Evolutionary conservation across 1,140 invertebrate species (phyloP), one percentile per base, ranked within the genome.

Genomic region (Magallana angulata): DNA sequence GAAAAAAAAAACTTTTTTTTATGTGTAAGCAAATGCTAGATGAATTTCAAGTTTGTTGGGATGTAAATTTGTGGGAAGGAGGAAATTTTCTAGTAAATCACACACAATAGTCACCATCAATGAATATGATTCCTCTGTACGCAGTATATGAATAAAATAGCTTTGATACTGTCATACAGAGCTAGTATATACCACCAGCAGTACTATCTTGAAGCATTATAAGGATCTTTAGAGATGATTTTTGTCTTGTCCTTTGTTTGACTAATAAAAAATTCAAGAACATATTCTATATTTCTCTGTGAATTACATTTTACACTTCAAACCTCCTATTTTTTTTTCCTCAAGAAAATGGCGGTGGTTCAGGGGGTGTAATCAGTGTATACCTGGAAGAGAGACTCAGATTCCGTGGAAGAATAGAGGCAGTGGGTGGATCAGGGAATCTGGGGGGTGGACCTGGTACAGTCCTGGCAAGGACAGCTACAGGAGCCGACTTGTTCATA

Each of bases 301-400:
- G 3, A 48, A 48, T 4, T 48, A 3, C 36, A 48, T 48, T 5
- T 48, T 48, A 48, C 5, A 48, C 36, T 4, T 48, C 36, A 48
- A 18, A 3, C 4, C 3, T 62, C 11, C n/a, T 62, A 1, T 0
- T 3, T 7, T 14, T 64, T 18, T 16, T 64, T 64, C 18, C 36
- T 76, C 16, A 60, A 92, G 92, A 84, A n/a, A 91, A 90, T 89
- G 92, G 92, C 68, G 92, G 88, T 62, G 92, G 92, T 48, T 91
- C 89, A 71, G 92, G 92, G 18, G 92, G 92, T 0, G 83, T 90
- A 68, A 89, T 93, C 14, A 82, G 90, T 48, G 81, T 93, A 24
- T 82, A 90, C 82, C 83, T 93, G 16, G 60, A 60, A 16, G 92
- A 93, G 30, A 59, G 86, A 14, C 83, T 88, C 48, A 62, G 83